These are phyloP conservation scores for Stenichneumon culpator DNA, from an alignment of 2,888 invertebrate species.

Conservation along the genomic window DNA sequence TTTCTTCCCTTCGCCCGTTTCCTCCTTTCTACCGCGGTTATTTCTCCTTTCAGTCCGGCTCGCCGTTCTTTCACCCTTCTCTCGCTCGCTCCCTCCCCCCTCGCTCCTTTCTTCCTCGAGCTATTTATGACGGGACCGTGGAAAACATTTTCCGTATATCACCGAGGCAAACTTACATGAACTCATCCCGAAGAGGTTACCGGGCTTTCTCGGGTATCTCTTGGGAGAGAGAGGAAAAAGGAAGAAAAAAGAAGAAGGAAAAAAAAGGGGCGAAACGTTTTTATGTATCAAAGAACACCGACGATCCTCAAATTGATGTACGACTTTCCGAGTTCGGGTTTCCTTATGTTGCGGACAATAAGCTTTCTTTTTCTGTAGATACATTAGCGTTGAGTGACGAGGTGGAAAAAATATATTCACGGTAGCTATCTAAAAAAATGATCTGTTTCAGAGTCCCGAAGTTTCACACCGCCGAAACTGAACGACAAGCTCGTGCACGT, in stretches of 20 bases:
- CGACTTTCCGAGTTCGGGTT: constrained; percentile 39
- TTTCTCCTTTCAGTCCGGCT: constrained; percentile 31
- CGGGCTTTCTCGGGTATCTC: constrained; percentile 53
- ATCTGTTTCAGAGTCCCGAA: constrained; percentile 86
- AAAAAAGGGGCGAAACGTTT: constrained; percentile 47
- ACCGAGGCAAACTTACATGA: constrained; percentile 75
- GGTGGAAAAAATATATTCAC: not conserved
- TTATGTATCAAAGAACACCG: constrained; percentile 38
- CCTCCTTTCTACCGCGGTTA: constrained; percentile 23
- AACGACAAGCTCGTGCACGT: constrained; percentile 86
- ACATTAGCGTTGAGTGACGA: constrained; percentile 19
- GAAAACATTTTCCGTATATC: constrained; percentile 82
- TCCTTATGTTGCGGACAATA: constrained; percentile 36
- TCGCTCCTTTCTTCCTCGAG: constrained; percentile 67
- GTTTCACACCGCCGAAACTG: constrained; percentile 87
- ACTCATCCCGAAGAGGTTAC: constrained; percentile 72
- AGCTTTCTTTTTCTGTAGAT: constrained; percentile 24
- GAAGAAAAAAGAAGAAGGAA: not conserved
- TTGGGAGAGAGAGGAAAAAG: constrained; percentile 38
- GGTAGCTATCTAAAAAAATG: not conserved
- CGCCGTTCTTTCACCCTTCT: constrained; percentile 45
- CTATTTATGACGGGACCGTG: constrained; percentile 80
- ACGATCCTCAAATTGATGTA: constrained; percentile 61
- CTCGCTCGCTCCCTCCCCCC: constrained; percentile 23
- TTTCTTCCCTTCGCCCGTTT: constrained; percentile 38